A percentile compares a stretch with the other conserved stretches of the same genome.
These are phyloP conservation scores for Psettodes erumei DNA, from an alignment of 2,113 vertebrate genomes.

Conservation along the genomic window DNA sequence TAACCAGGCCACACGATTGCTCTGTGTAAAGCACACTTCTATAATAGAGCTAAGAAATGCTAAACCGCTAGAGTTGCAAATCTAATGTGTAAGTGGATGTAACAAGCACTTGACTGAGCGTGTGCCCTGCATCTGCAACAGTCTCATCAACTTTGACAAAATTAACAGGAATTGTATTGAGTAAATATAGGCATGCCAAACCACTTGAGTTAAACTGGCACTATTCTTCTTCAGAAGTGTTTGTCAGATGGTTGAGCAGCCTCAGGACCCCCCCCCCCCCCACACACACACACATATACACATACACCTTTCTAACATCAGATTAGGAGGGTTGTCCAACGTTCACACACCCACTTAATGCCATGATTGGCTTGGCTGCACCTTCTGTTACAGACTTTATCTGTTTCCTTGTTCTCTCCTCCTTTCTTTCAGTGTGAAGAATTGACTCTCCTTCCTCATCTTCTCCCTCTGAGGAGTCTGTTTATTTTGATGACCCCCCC, in stretches of 20 bases:
- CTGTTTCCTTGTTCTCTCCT: conserved; percentile 30
- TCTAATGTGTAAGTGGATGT: not conserved
- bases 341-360: not conserved
- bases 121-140: not conserved
- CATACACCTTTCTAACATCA: not conserved
- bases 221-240: not conserved
- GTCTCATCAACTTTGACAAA: not conserved
- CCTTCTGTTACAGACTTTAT: conserved; percentile 32
- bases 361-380: conserved; percentile 34
- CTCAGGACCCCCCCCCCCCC: not conserved
- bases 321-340: not conserved
- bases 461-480: conserved; percentile 58
- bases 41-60: conserved; percentile 2
- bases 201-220: not conserved
- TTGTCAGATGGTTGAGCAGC: not conserved
- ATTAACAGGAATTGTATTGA: conserved; percentile 3
- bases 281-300: not conserved
- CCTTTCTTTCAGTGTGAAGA: conserved; percentile 31
- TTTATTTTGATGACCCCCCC: conserved; percentile 67
- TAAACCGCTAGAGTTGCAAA: conserved; percentile 10
- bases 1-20: conserved; percentile 1
- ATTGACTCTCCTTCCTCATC: conserved; percentile 40
- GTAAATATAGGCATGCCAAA: not conserved
- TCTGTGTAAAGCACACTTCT: not conserved
- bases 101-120: not conserved